Conservation (phyloP, 92 coral and sea anemone genomes). For the Muricea muricata region DNA sequence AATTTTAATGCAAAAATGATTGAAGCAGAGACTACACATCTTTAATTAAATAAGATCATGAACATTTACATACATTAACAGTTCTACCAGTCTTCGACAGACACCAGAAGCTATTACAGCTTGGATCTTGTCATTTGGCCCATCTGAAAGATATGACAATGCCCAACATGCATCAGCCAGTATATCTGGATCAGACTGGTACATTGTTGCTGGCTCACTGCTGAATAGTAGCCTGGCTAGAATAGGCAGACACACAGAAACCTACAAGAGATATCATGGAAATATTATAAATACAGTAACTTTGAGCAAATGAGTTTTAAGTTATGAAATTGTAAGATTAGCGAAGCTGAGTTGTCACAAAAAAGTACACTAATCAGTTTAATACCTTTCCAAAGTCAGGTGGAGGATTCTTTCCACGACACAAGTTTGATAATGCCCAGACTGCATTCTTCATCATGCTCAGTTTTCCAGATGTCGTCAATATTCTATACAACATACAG, state of each 20-base stretch:
- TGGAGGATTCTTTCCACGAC: slow-evolving; percentile 96
- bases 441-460: slow-evolving; percentile 94
- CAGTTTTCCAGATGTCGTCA: slow-evolving; percentile 79
- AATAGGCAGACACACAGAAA: slow-evolving; percentile 89
- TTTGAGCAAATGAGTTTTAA: too few species aligned
- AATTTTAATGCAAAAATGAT: slow-evolving; percentile 4
- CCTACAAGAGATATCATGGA: slow-evolving; percentile 56
- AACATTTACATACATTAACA: slow-evolving; percentile 74
- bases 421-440: slow-evolving; percentile 95
- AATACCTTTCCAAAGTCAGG: slow-evolving; percentile 96
- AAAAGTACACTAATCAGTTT: background rate
- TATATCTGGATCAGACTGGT: slow-evolving; percentile 80
- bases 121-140: slow-evolving; percentile 98
- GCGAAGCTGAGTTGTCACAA: too few species aligned
- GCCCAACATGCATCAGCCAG: slow-evolving; percentile 98
- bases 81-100: slow-evolving; percentile 93
- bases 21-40: background rate
- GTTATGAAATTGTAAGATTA: too few species aligned
- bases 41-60: background rate
- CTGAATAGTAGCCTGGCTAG: slow-evolving; percentile 85
- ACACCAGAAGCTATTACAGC: slow-evolving; percentile 99
- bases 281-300: background rate
- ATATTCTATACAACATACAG: slow-evolving; percentile 60
- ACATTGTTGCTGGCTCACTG: slow-evolving; percentile 44
- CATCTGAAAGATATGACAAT: slow-evolving; percentile 93